Percentiles rank a stretch among this genome's conserved stretches.
phyloP scores from a whole-genome alignment of 2,888 invertebrate genomes.

The Melangyna quadrimaculata region DNA sequence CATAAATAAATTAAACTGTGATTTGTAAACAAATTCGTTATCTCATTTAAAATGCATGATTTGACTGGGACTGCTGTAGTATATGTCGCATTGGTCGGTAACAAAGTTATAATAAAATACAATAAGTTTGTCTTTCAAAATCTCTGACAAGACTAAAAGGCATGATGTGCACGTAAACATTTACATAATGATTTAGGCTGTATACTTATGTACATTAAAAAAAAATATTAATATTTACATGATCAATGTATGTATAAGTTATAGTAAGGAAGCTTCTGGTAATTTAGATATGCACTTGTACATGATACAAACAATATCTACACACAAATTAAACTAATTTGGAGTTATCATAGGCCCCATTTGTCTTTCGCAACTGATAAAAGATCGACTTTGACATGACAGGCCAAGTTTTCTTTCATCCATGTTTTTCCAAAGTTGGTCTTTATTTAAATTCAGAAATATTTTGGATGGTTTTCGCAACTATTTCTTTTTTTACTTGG shows the following conservation, averaged over 20 bases:
- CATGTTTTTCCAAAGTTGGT: too few species aligned
- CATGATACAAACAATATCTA: too few species aligned
- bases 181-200: constrained; percentile 57
- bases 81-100: neutral
- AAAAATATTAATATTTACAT: constrained; percentile 43
- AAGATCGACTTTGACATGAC: too few species aligned
- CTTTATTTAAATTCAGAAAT: too few species aligned
- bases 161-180: constrained; percentile 37
- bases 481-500: too few species aligned
- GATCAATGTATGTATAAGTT: constrained; percentile 33
- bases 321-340: too few species aligned
- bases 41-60: constrained; percentile 54
- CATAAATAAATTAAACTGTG: constrained; percentile 22
- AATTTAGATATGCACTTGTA: neutral
- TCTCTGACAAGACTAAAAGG: constrained; percentile 45
- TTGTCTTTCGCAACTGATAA: too few species aligned
- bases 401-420: too few species aligned
- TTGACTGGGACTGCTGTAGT: neutral
- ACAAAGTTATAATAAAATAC: constrained; percentile 14
- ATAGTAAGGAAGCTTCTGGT: neutral
- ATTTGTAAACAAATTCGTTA: constrained; percentile 44
- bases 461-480: too few species aligned
- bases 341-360: too few species aligned
- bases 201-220: constrained; percentile 6
- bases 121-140: constrained; percentile 59